Conservation (phyloP, 2,797 vertebrate genomes). For the Crypturellus tataupa region DNA sequence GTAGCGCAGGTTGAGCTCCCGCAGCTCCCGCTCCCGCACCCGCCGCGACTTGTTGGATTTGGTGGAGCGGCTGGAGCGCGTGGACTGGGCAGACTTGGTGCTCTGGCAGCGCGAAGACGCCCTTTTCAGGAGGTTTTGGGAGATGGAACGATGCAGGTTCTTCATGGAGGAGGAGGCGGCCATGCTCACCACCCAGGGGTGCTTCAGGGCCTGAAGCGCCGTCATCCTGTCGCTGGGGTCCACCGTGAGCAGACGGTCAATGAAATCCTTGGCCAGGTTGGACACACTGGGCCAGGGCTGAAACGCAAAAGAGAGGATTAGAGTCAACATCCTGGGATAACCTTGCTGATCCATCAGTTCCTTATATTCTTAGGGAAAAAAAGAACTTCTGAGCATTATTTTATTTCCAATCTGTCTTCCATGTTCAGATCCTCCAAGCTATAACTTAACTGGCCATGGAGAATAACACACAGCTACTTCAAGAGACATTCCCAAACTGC, state of each 20-base stretch:
- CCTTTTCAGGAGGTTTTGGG: slow-evolving; percentile 97
- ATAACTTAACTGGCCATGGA: not conserved
- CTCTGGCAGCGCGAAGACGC: slow-evolving; percentile 98
- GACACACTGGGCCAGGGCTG: slow-evolving; percentile 99
- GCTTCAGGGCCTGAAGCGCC: slow-evolving; percentile 94
- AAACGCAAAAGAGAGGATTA: not conserved
- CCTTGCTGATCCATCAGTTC: not conserved
- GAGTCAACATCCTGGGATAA: not conserved
- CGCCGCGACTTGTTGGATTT: slow-evolving; percentile 95
- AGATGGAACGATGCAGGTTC: slow-evolving; percentile 98
- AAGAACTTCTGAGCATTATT: not conserved
- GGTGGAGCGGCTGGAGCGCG: slow-evolving; percentile 94
- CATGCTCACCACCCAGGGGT: slow-evolving; percentile 98
- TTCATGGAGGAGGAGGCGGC: slow-evolving; percentile 98
- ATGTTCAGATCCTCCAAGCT: not conserved
- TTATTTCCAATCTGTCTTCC: not conserved
- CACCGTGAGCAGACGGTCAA: slow-evolving; percentile 95
- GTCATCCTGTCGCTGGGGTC: slow-evolving; percentile 93
- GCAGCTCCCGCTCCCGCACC: slow-evolving; percentile 93
- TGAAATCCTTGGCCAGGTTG: slow-evolving; percentile 98
- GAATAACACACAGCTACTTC: not conserved
- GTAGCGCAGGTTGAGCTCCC: slow-evolving; percentile 96
- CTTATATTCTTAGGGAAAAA: not conserved
- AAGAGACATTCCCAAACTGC: not conserved
- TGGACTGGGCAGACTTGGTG: slow-evolving; percentile 97